Base-by-base conservation (phyloP, 2,888 invertebrate species). In the Dynastes grantii region DNA sequence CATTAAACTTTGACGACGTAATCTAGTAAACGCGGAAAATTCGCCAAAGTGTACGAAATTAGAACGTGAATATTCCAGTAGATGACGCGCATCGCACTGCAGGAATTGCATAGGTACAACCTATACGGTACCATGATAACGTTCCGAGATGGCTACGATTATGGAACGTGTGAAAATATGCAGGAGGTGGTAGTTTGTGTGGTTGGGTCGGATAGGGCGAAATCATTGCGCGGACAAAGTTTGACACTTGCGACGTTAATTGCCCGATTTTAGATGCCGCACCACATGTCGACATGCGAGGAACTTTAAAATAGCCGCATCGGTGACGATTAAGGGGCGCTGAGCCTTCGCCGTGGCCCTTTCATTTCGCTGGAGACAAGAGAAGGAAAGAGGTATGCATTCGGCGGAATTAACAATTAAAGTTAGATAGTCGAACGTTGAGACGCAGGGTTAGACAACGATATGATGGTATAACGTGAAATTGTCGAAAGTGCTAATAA, bases 51-150 rank as follows among this genome's bases (percentile, higher is more conserved):
- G 11, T 8, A 45, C 68, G 22, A 27, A 68, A 68, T 68, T 68
- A 68, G 49, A 51, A 68, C 11, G 49, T 68, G 51, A 45, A 68
- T 68, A 68, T 49, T 68, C 45, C 49, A 68, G 27, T 68, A 27
- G 68, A 22, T 11, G 49, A 16, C 9, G 68, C 45, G 68, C 45
- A 45, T 45, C 40, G 45, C 22, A 27, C 49, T 68, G 63, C 63
- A 63, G 45, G 45, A 45, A 45, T 8, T 11, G 45, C 16, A 58
- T 27, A 27, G 29, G 61, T 11, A 27, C 8, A 22, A 22, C 22
- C 22, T 22, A 58, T 58, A 27, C 16, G 27, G 11, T 1, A 11
- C 27, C 61, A 0, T 29, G 29, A 61, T 61, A 61, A 22, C 22
- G 29, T 22, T 27, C 11, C 61, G 32, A 37, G 32, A 37, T 37